phyloP scores from a whole-genome alignment of 1,140 invertebrate species.

The Zelostemma sp. region DNA sequence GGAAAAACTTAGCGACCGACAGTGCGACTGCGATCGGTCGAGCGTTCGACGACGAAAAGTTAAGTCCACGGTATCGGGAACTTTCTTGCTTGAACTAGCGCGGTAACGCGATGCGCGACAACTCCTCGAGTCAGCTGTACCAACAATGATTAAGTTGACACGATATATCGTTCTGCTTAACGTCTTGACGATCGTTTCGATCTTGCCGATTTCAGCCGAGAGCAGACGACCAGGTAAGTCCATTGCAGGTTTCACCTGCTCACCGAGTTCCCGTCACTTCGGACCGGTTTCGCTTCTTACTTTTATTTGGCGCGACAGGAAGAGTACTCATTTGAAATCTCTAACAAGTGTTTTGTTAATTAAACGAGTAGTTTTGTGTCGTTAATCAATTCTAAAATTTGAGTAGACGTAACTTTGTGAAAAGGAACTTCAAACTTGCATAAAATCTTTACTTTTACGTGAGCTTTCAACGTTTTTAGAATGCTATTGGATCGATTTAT shows the following conservation, averaged over 20 bases:
- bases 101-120: constrained; percentile 21
- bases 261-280: neutral
- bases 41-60: constrained; percentile 29
- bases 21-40: constrained; percentile 24
- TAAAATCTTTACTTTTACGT: too few species aligned
- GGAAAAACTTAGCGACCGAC: constrained; percentile 29
- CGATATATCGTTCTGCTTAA: constrained; percentile 13
- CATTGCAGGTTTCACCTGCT: constrained; percentile 15
- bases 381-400: too few species aligned
- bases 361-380: too few species aligned
- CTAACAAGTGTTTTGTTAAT: too few species aligned
- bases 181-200: constrained; percentile 25
- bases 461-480: too few species aligned
- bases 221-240: constrained; percentile 33
- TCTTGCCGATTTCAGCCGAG: constrained; percentile 22
- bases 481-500: too few species aligned
- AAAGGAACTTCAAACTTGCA: too few species aligned
- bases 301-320: constrained; percentile 16
- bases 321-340: neutral
- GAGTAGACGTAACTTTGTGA: too few species aligned
- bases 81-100: neutral
- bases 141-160: constrained; percentile 15
- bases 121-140: constrained; percentile 14
- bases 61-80: neutral
- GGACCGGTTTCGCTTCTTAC: constrained; percentile 20